Evolutionary conservation across 2,113 vertebrate genomes (phyloP), one percentile per base, ranked within the genome.

Genomic region (Illadopsis cleaveri): DNA sequence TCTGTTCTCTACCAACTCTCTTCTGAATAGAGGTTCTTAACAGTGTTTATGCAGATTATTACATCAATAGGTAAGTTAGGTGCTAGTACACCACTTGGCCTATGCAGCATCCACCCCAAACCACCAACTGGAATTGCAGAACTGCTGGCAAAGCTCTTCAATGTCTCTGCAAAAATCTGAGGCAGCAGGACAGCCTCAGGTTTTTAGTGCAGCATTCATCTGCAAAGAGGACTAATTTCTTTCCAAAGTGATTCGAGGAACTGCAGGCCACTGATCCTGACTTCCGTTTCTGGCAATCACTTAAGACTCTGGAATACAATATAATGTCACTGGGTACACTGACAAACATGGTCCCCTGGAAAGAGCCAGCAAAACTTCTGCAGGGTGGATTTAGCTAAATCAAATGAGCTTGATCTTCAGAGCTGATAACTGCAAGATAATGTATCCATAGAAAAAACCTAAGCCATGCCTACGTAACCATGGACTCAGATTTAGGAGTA

Each of bases 21-120:
- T 9, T 17, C 28, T 0, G 0, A 11, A 27, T 31, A 77, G 28
- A 30, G 3, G 3, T n/a, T 11, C 53, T 75, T 27, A 60, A 35
- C 22, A 40, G 45, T 8, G 9, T 38, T 31, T 33, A 3, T 33
- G 9, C 5, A 37, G 50, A 51, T 20, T 42, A 25, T 64, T 19
- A 76, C 7, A 68, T 58, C 25, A 45, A 42, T 7, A 42, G 27
- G 9, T 44, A 66, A 90, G 15, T 45, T 81, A 40, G 16, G 7
- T 40, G 48, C 27, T 38, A 61, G 8, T 33, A 58, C 60, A 35
- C 45, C 25, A 24, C 20, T 24, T n/a, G 28, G 12, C 23, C 28
- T 42, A 23, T 24, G 17, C 7, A 79, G 27, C 21, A 19, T 70
- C 28, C n/a, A 66, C 15, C 6, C 19, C 27, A 76, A 37, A 42